phyloP scores from a whole-genome alignment of 2,113 vertebrate species.

The Leucopsar rothschildi region DNA sequence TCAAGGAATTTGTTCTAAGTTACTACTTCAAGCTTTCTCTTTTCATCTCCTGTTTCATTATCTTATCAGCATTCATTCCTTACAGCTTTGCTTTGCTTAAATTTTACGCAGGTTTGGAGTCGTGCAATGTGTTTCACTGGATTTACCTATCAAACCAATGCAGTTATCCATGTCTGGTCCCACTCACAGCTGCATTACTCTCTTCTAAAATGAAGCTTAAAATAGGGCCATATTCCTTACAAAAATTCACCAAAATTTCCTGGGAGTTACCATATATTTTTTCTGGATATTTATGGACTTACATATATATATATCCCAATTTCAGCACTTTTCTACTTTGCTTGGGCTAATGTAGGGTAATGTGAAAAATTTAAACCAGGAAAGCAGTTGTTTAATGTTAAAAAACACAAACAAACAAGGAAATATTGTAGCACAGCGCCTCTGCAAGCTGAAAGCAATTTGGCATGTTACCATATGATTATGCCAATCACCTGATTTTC shows the following conservation, averaged over 20 bases:
- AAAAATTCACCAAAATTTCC: neutral
- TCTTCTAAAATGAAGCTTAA: neutral
- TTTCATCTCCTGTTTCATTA: neutral
- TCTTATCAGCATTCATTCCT: neutral
- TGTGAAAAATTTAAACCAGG: neutral
- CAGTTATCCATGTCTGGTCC: neutral
- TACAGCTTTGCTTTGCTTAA: neutral
- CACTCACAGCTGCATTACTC: neutral
- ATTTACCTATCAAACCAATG: neutral
- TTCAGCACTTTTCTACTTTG: neutral
- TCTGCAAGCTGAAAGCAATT: neutral
- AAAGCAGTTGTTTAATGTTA: neutral
- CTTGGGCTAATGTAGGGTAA: neutral
- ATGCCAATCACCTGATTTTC: neutral
- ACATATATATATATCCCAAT: neutral
- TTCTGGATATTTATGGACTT: neutral
- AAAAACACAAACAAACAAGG: neutral
- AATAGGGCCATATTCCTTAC: neutral
- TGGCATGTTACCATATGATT: neutral
- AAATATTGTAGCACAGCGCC: neutral
- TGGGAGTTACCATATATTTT: neutral
- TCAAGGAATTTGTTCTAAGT: neutral
- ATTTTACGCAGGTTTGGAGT: neutral
- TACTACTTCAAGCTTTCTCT: neutral
- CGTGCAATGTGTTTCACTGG: neutral